Percentiles rank a stretch among this genome's conserved stretches.
Conservation (phyloP, 2,113 vertebrate species). For the Guaruba guarouba region DNA sequence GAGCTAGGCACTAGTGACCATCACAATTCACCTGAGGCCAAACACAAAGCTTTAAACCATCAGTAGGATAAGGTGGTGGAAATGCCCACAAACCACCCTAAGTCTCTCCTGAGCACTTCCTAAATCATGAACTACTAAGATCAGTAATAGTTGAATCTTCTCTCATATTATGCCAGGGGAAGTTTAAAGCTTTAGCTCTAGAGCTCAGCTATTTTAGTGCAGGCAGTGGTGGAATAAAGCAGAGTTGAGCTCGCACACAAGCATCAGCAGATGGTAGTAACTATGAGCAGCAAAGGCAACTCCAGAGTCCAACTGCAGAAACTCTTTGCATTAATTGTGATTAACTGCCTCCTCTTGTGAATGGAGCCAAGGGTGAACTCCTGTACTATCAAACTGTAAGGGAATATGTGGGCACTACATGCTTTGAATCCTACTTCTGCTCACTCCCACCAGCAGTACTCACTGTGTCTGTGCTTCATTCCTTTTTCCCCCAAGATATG, state of each 20-base stretch:
- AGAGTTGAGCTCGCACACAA: background rate
- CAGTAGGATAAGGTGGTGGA: background rate
- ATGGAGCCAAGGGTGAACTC: background rate
- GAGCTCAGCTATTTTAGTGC: background rate
- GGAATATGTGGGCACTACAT: background rate
- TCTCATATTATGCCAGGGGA: background rate
- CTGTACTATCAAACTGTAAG: background rate
- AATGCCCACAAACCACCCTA: background rate
- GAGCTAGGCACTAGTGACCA: background rate
- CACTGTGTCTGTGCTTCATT: background rate
- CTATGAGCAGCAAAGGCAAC: background rate
- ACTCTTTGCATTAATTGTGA: background rate
- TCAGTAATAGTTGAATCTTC: background rate
- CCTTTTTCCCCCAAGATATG: background rate
- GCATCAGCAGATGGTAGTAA: background rate
- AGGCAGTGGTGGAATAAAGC: background rate
- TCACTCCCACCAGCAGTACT: background rate
- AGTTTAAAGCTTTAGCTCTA: background rate
- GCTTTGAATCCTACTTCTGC: background rate
- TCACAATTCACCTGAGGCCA: background rate
- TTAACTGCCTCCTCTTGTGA: background rate
- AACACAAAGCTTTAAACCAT: background rate
- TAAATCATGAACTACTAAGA: background rate
- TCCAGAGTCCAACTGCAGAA: background rate
- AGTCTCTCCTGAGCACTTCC: background rate